phyloP scores from a whole-genome alignment of 2,113 vertebrate species.

The Corythornis cristatus region DNA sequence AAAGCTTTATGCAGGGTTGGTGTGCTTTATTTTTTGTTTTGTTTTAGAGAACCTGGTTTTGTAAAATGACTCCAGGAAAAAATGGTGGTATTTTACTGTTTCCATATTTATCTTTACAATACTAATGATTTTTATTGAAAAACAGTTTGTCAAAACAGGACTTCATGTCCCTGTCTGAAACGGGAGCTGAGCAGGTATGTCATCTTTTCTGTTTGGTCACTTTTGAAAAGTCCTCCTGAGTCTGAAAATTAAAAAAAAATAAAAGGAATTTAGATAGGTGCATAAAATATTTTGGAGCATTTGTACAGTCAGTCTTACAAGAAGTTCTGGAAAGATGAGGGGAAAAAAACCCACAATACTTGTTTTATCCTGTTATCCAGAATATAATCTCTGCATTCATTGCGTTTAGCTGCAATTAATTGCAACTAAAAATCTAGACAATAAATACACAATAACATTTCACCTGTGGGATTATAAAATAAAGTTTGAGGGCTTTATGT shows the following conservation, averaged over 20 bases:
- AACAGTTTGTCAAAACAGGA: background rate
- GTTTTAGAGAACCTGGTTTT: background rate
- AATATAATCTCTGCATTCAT: background rate
- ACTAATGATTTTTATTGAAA: background rate
- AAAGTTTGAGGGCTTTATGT: conserved; percentile 13
- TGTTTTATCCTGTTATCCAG: background rate
- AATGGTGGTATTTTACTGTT: background rate
- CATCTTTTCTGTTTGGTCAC: background rate
- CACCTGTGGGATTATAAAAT: conserved; percentile 13
- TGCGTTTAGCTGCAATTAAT: background rate
- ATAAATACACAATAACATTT: conserved; percentile 3
- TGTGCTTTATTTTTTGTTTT: background rate
- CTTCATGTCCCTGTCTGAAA: background rate
- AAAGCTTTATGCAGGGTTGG: background rate
- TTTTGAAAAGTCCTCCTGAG: background rate
- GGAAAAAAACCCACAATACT: background rate
- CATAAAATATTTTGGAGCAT: background rate
- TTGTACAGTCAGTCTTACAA: background rate
- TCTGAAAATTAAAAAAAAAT: background rate
- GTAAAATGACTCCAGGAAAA: background rate
- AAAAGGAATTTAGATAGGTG: background rate
- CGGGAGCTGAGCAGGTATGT: background rate
- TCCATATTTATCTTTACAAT: background rate
- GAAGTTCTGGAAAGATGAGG: background rate
- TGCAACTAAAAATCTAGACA: background rate